Evolutionary conservation across 2,113 vertebrate genomes (phyloP), one percentile per base, ranked within the genome.

Genomic region (Pelecanus crispus): DNA sequence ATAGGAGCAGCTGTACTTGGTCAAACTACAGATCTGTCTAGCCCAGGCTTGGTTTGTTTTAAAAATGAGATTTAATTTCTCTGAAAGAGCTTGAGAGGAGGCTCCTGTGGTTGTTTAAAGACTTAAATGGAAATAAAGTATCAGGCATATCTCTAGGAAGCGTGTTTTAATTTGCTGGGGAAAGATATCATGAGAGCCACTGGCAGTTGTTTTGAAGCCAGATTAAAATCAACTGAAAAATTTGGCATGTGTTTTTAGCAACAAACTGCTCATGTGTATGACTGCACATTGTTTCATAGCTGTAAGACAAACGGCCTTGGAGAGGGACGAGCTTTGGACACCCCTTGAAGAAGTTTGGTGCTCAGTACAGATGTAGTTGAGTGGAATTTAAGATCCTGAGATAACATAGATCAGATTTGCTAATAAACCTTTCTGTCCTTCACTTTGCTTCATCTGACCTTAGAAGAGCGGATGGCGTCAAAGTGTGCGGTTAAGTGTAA

Each of bases 211-310:
- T 96, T 52, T 82, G 68, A 85, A 87, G 81, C 44, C 68, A 68
- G 38, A 81, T 89, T 81, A 92, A 95, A 94, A 92, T 95, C 44
- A 71, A 72, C 38, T 72, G 86, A 85, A 94, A 86, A 84, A 53
- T n/a, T 65, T 81, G 84, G 36, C 73, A 28, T 45, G 29, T 65
- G 29, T 40, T 74, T 86, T 84, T 85, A 89, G 59, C 59, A 86
- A 36, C 47, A 94, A 84, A 81, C 28, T 63, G 11, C n/a, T 87
- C 66, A 21, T 44, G 31, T 79, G 42, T 95, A 3, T 73, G 80
- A n/a, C 50, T 81, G 40, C 22, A 55, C 42, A 26, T 91, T 80
- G 59, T 86, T 86, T 91, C 50, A 13, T 71, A 58, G 66, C 17
- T 74, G 26, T 59, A 81, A 84, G 68, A 50, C 81, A 92, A 73